Percentiles rank a stretch among this genome's conserved stretches.
These are phyloP conservation scores for Seriola rivoliana DNA, from an alignment of 2,113 vertebrate genomes.

Conservation along the genomic window DNA sequence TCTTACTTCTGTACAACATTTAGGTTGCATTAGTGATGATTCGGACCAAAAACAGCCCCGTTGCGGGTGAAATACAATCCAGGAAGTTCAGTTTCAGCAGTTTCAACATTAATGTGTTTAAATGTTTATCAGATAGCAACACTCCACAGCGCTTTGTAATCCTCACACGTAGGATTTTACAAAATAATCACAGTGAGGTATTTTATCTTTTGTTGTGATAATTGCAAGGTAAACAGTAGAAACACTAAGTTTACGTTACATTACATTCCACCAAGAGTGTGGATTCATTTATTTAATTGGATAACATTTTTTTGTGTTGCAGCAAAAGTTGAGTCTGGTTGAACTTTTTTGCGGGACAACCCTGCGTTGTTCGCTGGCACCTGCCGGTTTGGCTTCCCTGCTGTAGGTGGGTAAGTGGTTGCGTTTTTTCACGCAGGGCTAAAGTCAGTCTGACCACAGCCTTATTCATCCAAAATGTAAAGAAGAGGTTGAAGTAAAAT, in stretches of 20 bases:
- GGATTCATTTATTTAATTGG: neutral
- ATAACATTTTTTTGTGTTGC: neutral
- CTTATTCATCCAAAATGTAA: neutral
- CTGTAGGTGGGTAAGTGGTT: neutral
- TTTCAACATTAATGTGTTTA: neutral
- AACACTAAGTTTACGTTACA: neutral
- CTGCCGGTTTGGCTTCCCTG: neutral
- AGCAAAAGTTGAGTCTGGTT: neutral
- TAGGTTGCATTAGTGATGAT: neutral
- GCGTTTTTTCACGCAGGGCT: too few species aligned
- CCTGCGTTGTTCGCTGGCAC: neutral
- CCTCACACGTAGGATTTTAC: neutral
- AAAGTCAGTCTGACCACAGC: neutral
- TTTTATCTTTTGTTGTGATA: neutral
- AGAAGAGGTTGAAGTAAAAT: neutral
- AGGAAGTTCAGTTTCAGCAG: neutral
- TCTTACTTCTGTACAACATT: neutral
- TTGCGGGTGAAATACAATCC: neutral
- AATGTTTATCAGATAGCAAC: neutral
- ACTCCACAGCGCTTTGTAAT: neutral
- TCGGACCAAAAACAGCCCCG: neutral
- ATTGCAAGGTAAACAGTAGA: neutral
- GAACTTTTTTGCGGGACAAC: neutral
- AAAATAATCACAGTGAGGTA: neutral
- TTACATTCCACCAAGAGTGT: neutral